These are phyloP conservation scores for Aricia artaxerxes DNA, from an alignment of 2,888 invertebrate genomes.

Conservation along the genomic window DNA sequence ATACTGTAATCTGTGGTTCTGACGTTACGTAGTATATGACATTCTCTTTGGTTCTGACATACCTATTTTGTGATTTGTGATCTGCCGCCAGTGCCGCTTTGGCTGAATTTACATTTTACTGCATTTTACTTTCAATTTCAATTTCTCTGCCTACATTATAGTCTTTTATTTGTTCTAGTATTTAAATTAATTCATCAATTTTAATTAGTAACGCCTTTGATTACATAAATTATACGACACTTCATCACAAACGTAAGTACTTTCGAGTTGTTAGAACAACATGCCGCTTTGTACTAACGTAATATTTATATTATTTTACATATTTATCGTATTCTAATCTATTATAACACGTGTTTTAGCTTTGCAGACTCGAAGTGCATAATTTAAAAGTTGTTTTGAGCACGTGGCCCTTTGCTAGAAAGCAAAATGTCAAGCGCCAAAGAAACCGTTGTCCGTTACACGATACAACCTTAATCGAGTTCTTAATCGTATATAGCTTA, in stretches of 20 bases:
- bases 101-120: not conserved
- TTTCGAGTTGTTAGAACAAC: not conserved
- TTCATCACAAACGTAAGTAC: conserved; percentile 20
- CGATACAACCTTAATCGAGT: not conserved
- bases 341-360: not conserved
- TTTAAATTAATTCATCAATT: not conserved
- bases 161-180: not conserved
- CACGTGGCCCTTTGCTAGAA: conserved; percentile 2
- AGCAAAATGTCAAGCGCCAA: conserved; percentile 2
- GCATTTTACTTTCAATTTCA: not conserved
- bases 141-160: not conserved
- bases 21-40: too few species aligned
- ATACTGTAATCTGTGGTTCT: too few species aligned
- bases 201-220: not conserved
- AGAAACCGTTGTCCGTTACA: conserved; percentile 15
- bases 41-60: too few species aligned
- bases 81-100: conserved; percentile 9
- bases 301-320: not conserved
- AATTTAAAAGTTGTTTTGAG: not conserved
- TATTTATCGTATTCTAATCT: not conserved
- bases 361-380: not conserved
- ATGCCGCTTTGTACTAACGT: not conserved
- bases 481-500: not conserved
- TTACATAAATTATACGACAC: not conserved
- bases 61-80: not conserved